Conservation (phyloP, 2,888 invertebrate species). For the Malthinus seriepunctatus region DNA sequence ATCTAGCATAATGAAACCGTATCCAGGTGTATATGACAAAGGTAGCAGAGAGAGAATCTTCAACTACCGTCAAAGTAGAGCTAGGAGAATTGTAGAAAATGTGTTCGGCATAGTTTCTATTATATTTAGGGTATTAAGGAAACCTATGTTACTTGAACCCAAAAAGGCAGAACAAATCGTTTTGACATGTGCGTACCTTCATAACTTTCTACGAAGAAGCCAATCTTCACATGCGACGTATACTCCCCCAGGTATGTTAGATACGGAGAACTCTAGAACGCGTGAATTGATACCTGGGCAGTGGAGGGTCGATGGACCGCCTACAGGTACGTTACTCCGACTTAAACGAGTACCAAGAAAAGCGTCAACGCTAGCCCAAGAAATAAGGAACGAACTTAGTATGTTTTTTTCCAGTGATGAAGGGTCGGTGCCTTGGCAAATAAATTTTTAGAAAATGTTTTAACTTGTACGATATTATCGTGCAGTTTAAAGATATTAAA, state of each 20-base stretch:
- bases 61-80: conserved; percentile 30
- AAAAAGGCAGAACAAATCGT: conserved; percentile 31
- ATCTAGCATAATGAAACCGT: conserved; percentile 27
- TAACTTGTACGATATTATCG: no score
- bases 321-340: no score
- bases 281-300: conserved; percentile 8
- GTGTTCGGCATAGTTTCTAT: conserved; percentile 27
- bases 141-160: conserved; percentile 34
- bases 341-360: no score
- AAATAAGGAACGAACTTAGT: conserved; percentile 6
- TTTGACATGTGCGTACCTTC: conserved; percentile 29
- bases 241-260: conserved; percentile 31
- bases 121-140: conserved; percentile 32
- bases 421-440: conserved; percentile 13
- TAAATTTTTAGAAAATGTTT: no score
- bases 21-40: conserved; percentile 16
- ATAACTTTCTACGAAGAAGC: conserved; percentile 34
- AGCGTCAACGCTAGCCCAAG: no score
- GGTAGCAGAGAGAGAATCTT: conserved; percentile 24
- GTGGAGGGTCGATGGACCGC: not conserved
- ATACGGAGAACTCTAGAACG: conserved; percentile 19
- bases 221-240: conserved; percentile 22
- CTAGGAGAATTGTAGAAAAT: conserved; percentile 35
- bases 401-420: conserved; percentile 13
- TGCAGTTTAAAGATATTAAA: no score